Conservation (phyloP, 2,797 vertebrate genomes). For the Enteromius unitaeniatus region DNA sequence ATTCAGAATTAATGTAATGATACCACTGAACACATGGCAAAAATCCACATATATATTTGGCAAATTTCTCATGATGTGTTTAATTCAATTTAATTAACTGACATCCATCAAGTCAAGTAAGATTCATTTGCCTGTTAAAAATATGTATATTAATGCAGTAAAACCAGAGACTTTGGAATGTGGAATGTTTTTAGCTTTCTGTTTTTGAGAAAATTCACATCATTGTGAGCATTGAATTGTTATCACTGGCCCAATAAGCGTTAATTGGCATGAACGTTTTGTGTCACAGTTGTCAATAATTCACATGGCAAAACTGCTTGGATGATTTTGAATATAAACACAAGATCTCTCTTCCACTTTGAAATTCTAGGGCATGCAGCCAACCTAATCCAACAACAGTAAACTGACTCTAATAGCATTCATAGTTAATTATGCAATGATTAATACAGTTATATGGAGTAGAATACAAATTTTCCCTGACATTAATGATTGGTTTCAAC, state of each 20-base stretch:
- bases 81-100: neutral
- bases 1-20: neutral
- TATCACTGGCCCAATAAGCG: neutral
- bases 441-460: neutral
- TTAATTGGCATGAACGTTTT: neutral
- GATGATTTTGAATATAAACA: neutral
- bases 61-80: neutral
- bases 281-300: conserved; percentile 14
- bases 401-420: neutral
- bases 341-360: neutral
- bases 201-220: neutral
- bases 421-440: neutral
- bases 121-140: neutral
- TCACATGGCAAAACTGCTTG: conserved; percentile 5
- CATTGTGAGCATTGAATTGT: neutral
- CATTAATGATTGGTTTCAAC: neutral
- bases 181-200: neutral
- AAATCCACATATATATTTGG: neutral
- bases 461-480: neutral
- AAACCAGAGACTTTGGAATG: neutral
- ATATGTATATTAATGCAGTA: neutral
- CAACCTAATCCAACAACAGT: neutral
- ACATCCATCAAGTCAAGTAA: neutral
- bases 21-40: conserved; percentile 1
- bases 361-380: neutral